A percentile compares a stretch with the other conserved stretches of the same genome.
Conservation (phyloP, 1,140 invertebrate species). For the Drosophila sproati region DNA sequence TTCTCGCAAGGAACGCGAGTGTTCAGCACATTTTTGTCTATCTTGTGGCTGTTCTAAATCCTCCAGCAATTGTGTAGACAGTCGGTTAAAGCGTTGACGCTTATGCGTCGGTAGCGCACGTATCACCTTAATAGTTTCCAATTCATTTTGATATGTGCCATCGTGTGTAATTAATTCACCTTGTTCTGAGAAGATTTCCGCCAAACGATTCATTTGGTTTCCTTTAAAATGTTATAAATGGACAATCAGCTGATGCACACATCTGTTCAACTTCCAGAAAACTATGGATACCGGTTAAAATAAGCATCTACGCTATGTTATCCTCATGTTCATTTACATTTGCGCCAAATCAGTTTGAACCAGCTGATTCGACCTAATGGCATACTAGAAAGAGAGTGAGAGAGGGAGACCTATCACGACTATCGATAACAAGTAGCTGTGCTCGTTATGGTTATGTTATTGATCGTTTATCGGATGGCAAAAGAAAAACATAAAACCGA, state of each 20-base stretch:
- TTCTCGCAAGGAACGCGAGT: slow-evolving; percentile 40
- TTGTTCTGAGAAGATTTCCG: slow-evolving; percentile 38
- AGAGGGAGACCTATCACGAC: not conserved
- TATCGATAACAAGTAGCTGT: slow-evolving; percentile 12
- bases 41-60: slow-evolving; percentile 26
- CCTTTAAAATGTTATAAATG: not conserved
- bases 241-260: not conserved
- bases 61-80: slow-evolving; percentile 31
- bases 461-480: not conserved
- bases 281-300: slow-evolving; percentile 3
- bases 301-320: too few relatives aligned
- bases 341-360: not conserved
- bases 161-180: slow-evolving; percentile 28
- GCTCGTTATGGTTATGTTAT: not conserved
- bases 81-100: not conserved
- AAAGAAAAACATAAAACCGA: not conserved
- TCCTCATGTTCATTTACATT: too few relatives aligned
- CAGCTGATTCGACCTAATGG: not conserved
- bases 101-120: slow-evolving; percentile 21
- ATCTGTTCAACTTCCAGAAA: not conserved
- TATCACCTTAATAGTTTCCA: slow-evolving; percentile 46
- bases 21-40: not conserved
- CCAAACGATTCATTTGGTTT: slow-evolving; percentile 22
- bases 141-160: slow-evolving; percentile 48
- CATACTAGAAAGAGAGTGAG: too few relatives aligned